These are phyloP conservation scores for Regulus satrapa DNA, from an alignment of 2,113 vertebrate species.

Conservation along the genomic window DNA sequence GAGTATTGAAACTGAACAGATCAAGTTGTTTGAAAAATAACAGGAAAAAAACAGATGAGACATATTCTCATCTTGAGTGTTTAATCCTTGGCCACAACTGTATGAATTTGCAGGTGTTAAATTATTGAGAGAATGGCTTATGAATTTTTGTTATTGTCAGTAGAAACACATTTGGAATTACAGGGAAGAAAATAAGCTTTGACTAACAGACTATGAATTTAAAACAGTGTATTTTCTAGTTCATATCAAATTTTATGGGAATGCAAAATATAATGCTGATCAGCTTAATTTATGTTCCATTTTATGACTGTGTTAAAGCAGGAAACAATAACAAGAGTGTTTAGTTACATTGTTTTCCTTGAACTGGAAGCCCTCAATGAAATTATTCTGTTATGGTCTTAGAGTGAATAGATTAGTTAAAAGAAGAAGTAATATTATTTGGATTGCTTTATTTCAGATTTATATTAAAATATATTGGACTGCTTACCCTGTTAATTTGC, in stretches of 20 bases:
- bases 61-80: background rate
- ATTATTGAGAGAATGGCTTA: background rate
- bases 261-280: background rate
- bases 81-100: background rate
- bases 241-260: background rate
- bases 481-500: background rate
- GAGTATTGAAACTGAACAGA: background rate
- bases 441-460: background rate
- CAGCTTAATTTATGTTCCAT: background rate
- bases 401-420: background rate
- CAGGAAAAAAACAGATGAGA: background rate
- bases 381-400: background rate
- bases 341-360: background rate
- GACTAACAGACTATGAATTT: background rate
- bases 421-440: background rate
- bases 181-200: background rate
- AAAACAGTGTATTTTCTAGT: background rate
- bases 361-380: background rate
- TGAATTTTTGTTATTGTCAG: background rate
- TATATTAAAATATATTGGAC: background rate
- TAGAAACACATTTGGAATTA: background rate
- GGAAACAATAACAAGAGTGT: background rate
- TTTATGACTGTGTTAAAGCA: background rate
- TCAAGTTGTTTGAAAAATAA: background rate
- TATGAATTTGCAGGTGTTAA: background rate